Base-by-base conservation (phyloP, 2,113 vertebrate species). In the Tyrannus savana region DNA sequence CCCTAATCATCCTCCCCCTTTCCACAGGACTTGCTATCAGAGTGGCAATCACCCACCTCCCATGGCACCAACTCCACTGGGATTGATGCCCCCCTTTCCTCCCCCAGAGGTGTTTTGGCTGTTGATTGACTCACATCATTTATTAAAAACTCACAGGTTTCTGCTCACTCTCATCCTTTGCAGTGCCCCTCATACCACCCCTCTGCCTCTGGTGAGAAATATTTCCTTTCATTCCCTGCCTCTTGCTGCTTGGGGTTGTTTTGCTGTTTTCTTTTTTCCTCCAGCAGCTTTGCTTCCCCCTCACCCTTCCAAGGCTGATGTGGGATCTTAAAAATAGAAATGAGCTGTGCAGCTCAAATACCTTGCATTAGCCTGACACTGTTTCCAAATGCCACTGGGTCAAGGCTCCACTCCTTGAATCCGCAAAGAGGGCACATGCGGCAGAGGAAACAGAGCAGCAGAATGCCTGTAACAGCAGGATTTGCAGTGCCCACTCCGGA, bases 401-500 rank as follows among this genome's bases (percentile, higher is more conserved):
- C 60, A 47, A 19, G 58, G 64, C 31, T 77, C 30, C 3, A 1
- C 19, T 19, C 47, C 78, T 2, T 49, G n/a, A n/a, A 35, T 8
- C 55, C 0, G 0, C 56, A 8, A 9, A 50, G 0, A 1, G 60
- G 56, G 52, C 35, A 66, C 15, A 2, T 39, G 63, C 79, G n/a
- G n/a, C n/a, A n/a, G n/a, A n/a, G 67, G 73, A 62, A 66, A 8
- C 22, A 62, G 76, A 79, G 90, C 63, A 31, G 44, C 39, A 2
- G 1, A 22, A 27, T 28, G 53, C 68, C 76, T 73, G 41, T 2
- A 15, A 7, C 9, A 22, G 1, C 42, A 8, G 19, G 3, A 4
- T 30, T 44, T 31, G 46, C 71, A 24, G 0, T 41, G 50, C 59
- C 33, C 6, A 1, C 8, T 11, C 37, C 0, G 0, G 62, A 22